Evolutionary conservation across 2,888 invertebrate species (phyloP), one percentile per base, ranked within the genome.

Genomic region (Pachliopta kotzebuea): DNA sequence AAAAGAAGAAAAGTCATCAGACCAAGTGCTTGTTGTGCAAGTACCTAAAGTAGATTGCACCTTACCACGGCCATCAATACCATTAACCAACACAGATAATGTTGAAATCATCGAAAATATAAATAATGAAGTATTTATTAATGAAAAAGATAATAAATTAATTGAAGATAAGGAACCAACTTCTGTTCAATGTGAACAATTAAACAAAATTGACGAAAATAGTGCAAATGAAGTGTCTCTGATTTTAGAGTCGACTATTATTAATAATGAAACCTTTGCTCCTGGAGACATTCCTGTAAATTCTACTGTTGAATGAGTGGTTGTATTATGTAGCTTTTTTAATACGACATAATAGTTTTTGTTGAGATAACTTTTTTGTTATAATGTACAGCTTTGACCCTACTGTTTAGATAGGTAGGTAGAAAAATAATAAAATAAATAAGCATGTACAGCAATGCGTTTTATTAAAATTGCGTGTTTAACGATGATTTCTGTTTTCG

Each of bases 11-110:
- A 84, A 80, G 56, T 64, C 75, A 62, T 72, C 78, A 61, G 88
- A 90, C 71, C 86, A 88, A 79, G 83, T 88, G 60, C 80, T 86
- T 60, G 84, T 90, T 49, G 89, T 90, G 0, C 83, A 89, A 76
- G 85, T 90, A 63, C 90, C 90, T 62, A 84, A 84, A 76, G 86
- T 88, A 20, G 86, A 89, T 42, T 76, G 82, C 72, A 59, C 77
- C 54, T 64, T 81, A 58, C 66, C 77, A 66, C 72, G 78, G 66
- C 70, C 77, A 56, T 37, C 65, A 20, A 55, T 55, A 52, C 49
- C 50, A 26, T 26, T 66, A 21, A 6, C 50, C 26, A 55, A 52
- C 31, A 72, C 66, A 55, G 60, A 60, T 53, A 55, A 57, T 59
- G 50, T 64, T 14, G 31, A 54, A 20, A 37, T 56, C 18, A 49